phyloP scores from a whole-genome alignment of 1,140 invertebrate species.

The Lucilia sericata region DNA sequence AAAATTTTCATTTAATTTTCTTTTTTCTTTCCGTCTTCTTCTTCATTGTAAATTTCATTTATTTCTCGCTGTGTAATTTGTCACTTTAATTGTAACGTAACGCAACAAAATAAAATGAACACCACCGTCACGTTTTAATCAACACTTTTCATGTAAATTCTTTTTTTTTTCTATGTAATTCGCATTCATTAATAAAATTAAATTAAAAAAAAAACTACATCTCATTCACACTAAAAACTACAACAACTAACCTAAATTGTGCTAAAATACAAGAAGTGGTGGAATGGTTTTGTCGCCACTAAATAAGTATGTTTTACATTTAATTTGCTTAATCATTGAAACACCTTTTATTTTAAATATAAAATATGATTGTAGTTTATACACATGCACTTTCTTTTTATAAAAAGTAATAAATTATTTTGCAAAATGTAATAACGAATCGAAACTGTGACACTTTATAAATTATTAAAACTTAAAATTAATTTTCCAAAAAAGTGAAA shows the following conservation, averaged over 20 bases:
- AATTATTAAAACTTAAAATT: too few species aligned
- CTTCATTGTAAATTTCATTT: too few species aligned
- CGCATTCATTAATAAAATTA: background rate
- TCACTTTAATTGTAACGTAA: too few species aligned
- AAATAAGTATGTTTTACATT: constrained; percentile 62
- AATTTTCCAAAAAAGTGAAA: too few species aligned
- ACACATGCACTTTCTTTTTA: too few species aligned
- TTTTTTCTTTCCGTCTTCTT: too few species aligned
- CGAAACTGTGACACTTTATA: too few species aligned
- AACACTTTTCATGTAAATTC: background rate
- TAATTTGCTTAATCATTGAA: background rate
- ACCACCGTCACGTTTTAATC: background rate
- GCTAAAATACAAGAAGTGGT: constrained; percentile 55
- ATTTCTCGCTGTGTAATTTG: too few species aligned
- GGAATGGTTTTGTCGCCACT: constrained; percentile 67
- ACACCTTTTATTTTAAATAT: background rate
- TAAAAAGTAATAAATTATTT: too few species aligned
- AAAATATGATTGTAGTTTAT: background rate
- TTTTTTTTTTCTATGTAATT: too few species aligned
- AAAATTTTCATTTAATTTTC: too few species aligned
- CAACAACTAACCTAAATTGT: background rate
- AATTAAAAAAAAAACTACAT: constrained; percentile 32
- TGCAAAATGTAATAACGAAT: too few species aligned
- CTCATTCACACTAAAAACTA: background rate
- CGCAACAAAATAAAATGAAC: background rate